A percentile compares a stretch with the other conserved stretches of the same genome.
phyloP scores from a whole-genome alignment of 2,797 vertebrate genomes.

The Propithecus deckenii region DNA sequence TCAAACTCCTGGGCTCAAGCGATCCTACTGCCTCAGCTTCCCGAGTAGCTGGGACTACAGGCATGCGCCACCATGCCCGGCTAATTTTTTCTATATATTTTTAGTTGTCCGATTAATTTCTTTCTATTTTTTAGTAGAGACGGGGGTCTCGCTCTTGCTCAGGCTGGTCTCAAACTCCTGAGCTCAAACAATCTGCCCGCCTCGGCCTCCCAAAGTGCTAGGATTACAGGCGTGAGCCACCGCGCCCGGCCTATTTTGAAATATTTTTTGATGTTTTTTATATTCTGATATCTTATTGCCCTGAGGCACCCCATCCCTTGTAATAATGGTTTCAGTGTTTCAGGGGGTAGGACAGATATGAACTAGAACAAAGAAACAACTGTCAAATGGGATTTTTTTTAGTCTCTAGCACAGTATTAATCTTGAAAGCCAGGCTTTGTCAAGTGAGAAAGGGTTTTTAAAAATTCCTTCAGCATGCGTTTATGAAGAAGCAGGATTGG shows the following conservation, averaged over 20 bases:
- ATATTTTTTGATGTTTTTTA: conserved; percentile 3
- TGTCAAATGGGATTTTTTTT: conserved; percentile 50
- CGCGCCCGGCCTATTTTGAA: not conserved
- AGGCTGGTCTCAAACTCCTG: too few relatives aligned
- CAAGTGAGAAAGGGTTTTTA: not conserved
- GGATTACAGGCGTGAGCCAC: too few relatives aligned
- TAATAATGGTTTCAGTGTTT: conserved; percentile 57
- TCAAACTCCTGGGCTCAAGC: too few relatives aligned
- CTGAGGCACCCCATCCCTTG: not conserved
- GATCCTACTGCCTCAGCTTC: too few relatives aligned
- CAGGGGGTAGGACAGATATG: not conserved
- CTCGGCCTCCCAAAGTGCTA: too few relatives aligned
- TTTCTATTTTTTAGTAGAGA: too few relatives aligned
- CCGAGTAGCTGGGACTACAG: too few relatives aligned
- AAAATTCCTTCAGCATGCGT: not conserved
- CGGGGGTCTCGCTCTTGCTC: too few relatives aligned
- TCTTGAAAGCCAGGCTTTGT: conserved; percentile 56
- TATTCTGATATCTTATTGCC: conserved; percentile 6
- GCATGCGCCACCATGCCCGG: too few relatives aligned
- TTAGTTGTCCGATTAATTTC: too few relatives aligned
- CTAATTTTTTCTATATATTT: too few relatives aligned
- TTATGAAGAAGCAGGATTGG: conserved; percentile 13
- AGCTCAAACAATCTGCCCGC: too few relatives aligned
- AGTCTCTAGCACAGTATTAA: not conserved
- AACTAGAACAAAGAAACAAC: conserved; percentile 50